Conservation (phyloP, 2,113 vertebrate genomes). For the Amphiprion ocellaris region DNA sequence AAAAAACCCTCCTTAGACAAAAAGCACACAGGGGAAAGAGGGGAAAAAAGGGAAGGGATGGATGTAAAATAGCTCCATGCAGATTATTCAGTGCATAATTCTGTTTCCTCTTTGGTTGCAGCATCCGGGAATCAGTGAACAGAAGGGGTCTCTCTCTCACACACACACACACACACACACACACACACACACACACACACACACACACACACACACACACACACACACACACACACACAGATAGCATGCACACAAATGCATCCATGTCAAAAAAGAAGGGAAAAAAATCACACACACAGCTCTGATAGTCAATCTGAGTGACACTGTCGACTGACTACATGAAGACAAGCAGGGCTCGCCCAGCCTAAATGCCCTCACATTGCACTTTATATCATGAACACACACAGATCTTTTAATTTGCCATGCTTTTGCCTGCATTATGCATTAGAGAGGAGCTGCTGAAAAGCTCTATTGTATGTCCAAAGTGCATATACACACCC, state of each 20-base stretch:
- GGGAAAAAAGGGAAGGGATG: conserved; percentile 15
- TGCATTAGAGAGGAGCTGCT: conserved; percentile 30
- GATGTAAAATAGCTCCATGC: conserved; percentile 35
- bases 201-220: conserved; percentile 22
- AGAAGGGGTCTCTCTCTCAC: conserved; percentile 36
- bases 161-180: conserved; percentile 23
- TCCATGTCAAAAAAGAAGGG: conserved; percentile 18
- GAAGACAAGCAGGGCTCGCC: conserved; percentile 49
- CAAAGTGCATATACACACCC: conserved; percentile 61
- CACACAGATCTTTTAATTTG: conserved; percentile 38
- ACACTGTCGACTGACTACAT: conserved; percentile 28
- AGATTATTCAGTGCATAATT: conserved; percentile 34
- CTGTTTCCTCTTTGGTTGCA: conserved; percentile 41
- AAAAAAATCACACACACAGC: neutral
- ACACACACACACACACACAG: conserved; percentile 18
- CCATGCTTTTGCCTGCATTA: conserved; percentile 43
- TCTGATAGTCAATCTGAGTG: conserved; percentile 11
- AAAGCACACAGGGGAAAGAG: conserved; percentile 65
- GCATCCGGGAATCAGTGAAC: conserved; percentile 39
- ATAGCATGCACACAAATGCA: conserved; percentile 36
- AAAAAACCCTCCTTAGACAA: conserved; percentile 35
- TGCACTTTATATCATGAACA: conserved; percentile 75
- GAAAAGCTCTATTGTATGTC: conserved; percentile 48
- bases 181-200: conserved; percentile 23
- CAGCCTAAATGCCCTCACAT: conserved; percentile 71